These are phyloP conservation scores for Podocnemis expansa DNA, from an alignment of 2,113 vertebrate species.

Conservation along the genomic window DNA sequence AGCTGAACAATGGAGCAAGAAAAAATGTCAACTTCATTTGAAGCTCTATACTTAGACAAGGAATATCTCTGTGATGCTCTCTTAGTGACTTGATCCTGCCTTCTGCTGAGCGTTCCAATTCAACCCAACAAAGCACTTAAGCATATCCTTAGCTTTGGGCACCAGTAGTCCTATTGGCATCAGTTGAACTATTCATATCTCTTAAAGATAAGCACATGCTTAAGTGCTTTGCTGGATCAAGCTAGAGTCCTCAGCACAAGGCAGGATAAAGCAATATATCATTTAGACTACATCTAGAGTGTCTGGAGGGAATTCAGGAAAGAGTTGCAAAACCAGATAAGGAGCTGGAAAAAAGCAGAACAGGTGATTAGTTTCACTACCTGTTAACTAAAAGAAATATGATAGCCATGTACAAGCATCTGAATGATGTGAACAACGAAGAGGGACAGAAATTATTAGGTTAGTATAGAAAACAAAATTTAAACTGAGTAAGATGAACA, in stretches of 20 bases:
- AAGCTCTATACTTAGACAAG: too few relatives aligned
- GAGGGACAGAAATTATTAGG: not conserved
- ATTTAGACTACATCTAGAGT: not conserved
- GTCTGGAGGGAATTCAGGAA: not conserved
- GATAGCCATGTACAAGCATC: not conserved
- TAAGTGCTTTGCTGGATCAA: not conserved
- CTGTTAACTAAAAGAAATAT: not conserved
- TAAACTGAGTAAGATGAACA: not conserved
- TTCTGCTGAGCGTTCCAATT: not conserved
- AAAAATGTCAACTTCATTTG: not conserved
- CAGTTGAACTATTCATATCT: not conserved
- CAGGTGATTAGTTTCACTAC: not conserved
- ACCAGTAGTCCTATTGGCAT: not conserved
- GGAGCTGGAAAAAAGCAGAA: not conserved
- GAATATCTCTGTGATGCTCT: not conserved
- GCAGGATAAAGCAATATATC: not conserved
- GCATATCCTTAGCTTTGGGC: not conserved
- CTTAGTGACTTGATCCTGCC: not conserved
- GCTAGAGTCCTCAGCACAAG: not conserved
- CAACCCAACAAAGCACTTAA: too few relatives aligned
- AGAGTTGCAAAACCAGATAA: not conserved
- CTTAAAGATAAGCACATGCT: not conserved
- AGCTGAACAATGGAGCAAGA: not conserved
- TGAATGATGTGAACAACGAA: not conserved
- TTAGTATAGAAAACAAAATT: not conserved